Base-by-base conservation (phyloP, 2,888 invertebrate species). In the Drosophila merina region DNA sequence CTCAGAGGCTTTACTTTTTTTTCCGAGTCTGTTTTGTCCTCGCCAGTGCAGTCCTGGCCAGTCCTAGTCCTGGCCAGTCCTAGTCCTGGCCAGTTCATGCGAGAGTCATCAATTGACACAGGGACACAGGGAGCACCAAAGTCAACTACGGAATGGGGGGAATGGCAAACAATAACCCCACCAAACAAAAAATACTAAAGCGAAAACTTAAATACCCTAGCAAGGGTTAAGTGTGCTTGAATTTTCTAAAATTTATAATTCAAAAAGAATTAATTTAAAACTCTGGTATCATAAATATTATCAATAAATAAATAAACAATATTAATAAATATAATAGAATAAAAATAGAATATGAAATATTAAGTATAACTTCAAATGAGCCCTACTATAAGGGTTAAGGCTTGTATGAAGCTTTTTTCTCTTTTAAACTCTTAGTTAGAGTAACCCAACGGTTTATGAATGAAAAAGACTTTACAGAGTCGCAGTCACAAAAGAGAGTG, bases 51-150 rank as follows among this genome's bases (percentile, higher is more conserved):
- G 36, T 20, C 54, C 20, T 30, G 26, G 30, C 30, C 20, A 1
- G 20, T 25, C 3, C 25, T 12, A 14, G 36, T 20, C 54, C 20
- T 30, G 26, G 30, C 30, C 20, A 1, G 20, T 25, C 3, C 25
- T 12, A 14, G 20, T 12, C 42, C 42, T 59, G 55, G 57, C 59
- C 62, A 74, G 45, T 76, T 57, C 67, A 67, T 59, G 45, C 45
- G 77, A 79, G 77, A 72, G 75, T 31, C 56, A 60, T 55, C 60
- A 57, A 60, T 69, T 69, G 44, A 38, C 57, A 56, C 50, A 59
- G 38, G 56, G 48, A 69, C 57, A 58, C 12, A 20, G 20, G 20
- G 20, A 20, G 20, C 20, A 20, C 14, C 5, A 33, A 67, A 68
- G 51, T 77, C 73, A 71, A 79, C 72, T 76, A 57, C 2, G 44